Evolutionary conservation across 2,888 invertebrate species (phyloP).

Genomic region (Villa cingulata): DNA sequence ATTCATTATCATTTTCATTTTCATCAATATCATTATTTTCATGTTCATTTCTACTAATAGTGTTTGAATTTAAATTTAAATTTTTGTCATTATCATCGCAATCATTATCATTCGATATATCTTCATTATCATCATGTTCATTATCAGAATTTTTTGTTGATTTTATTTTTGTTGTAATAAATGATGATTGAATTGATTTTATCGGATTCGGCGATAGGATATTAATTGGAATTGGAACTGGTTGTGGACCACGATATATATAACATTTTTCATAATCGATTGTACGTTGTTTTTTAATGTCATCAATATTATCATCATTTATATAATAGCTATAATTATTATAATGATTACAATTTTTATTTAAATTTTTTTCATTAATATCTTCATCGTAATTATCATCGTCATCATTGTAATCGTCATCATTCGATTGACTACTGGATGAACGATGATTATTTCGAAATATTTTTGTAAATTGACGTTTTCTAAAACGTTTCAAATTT

Average conservation of each 20-base stretch:
- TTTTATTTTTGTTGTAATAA: conserved; percentile 7
- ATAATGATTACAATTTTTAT: too few relatives aligned
- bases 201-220: conserved; percentile 5
- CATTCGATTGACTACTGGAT: conserved; percentile 28
- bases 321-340: too few relatives aligned
- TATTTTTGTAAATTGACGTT: conserved; percentile 13
- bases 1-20: neutral
- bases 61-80: too few relatives aligned
- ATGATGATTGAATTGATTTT: too few relatives aligned
- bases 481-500: conserved; percentile 17
- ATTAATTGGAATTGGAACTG: neutral
- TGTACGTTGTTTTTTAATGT: neutral
- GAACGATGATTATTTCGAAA: conserved; percentile 21
- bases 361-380: conserved; percentile 11
- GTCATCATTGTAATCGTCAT: conserved; percentile 26
- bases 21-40: neutral
- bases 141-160: conserved; percentile 13
- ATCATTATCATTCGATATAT: neutral
- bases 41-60: neutral
- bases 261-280: neutral
- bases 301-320: neutral
- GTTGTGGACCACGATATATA: neutral
- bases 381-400: conserved; percentile 19
- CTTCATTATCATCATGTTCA: neutral
- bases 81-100: neutral